A percentile compares a stretch with the other conserved stretches of the same genome.
Conservation (phyloP, 2,797 vertebrate genomes). For the Lepus townsendii region DNA sequence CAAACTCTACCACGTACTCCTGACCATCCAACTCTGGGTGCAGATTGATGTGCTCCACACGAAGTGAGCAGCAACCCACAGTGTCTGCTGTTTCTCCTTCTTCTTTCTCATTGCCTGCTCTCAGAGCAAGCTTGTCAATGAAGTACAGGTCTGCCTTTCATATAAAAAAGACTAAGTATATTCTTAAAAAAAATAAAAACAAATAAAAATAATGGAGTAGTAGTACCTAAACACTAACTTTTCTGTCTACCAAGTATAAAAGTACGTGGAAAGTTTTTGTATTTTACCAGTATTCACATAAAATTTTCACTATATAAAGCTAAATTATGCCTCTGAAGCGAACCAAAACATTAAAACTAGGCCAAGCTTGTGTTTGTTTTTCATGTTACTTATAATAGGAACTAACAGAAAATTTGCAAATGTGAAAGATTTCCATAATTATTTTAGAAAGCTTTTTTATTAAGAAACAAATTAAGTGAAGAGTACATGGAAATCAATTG, state of each 20-base stretch:
- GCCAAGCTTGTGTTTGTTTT: slow-evolving; percentile 28
- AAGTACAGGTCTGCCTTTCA: too few species aligned
- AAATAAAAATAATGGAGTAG: background rate
- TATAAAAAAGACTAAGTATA: too few species aligned
- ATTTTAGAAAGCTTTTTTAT: slow-evolving; percentile 37
- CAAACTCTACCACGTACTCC: slow-evolving; percentile 98
- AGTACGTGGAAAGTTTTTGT: slow-evolving; percentile 33
- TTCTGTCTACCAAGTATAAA: slow-evolving; percentile 31
- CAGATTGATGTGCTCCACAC: slow-evolving; percentile 97
- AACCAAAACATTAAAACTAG: slow-evolving; percentile 57
- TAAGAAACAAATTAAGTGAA: slow-evolving; percentile 45
- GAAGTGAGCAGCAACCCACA: slow-evolving; percentile 97
- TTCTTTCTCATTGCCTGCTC: slow-evolving; percentile 98
- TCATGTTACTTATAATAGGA: background rate
- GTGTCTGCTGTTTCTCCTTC: slow-evolving; percentile 98
- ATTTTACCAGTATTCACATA: slow-evolving; percentile 8
- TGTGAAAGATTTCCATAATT: slow-evolving; percentile 31
- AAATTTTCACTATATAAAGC: slow-evolving; percentile 49
- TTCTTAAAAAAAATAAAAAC: too few species aligned
- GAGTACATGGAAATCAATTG: slow-evolving; percentile 20
- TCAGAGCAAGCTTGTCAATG: slow-evolving; percentile 93
- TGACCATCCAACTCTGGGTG: slow-evolving; percentile 95
- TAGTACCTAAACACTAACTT: slow-evolving; percentile 2
- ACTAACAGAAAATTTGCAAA: slow-evolving; percentile 7
- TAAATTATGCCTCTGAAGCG: slow-evolving; percentile 51